Conservation (phyloP, 2,797 vertebrate species). For the Crypturellus tataupa region DNA sequence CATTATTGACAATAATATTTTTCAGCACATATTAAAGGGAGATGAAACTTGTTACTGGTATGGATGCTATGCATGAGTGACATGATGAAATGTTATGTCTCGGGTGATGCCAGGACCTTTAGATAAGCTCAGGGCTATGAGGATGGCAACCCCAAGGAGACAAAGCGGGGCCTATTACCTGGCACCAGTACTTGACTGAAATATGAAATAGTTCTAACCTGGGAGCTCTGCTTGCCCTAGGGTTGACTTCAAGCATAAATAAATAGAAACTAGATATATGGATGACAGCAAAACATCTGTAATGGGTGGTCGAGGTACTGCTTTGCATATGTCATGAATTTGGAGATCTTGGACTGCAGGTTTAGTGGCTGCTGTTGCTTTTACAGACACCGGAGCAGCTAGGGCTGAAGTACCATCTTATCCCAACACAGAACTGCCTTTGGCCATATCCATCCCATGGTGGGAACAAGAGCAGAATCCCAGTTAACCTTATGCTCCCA, state of each 20-base stretch:
- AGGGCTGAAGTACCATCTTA: neutral
- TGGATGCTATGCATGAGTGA: fast-evolving
- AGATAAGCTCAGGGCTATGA: neutral
- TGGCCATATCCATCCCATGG: neutral
- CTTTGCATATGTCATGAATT: neutral
- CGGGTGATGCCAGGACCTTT: neutral
- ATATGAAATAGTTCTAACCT: neutral
- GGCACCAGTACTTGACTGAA: neutral
- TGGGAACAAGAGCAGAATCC: neutral
- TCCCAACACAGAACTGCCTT: fast-evolving
- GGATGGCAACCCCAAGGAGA: neutral
- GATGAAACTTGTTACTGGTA: neutral
- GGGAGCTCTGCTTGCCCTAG: neutral
- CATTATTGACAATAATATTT: neutral
- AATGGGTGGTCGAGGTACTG: neutral
- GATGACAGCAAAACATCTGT: neutral
- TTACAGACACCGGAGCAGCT: fast-evolving
- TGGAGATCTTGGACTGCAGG: neutral
- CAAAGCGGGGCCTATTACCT: neutral
- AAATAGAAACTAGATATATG: neutral
- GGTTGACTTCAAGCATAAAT: neutral
- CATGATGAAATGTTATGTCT: fast-evolving
- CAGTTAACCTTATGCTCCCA: neutral
- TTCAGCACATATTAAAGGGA: neutral
- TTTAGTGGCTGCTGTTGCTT: neutral